Evolutionary conservation across 1,140 invertebrate species (phyloP).

Genomic region (Bombus fervidus): DNA sequence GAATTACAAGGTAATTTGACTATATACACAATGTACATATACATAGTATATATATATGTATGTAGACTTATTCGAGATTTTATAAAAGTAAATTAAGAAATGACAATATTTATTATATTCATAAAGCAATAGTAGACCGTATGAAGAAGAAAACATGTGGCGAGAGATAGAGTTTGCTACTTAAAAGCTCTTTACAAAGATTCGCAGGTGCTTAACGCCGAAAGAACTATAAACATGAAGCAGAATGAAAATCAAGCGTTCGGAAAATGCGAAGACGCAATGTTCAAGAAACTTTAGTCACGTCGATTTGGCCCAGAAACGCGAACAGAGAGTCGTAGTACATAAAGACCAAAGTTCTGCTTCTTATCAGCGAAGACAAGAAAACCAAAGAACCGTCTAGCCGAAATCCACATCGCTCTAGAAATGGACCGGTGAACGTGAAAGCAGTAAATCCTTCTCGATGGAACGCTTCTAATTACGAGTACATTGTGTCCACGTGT

Average conservation of each 20-base stretch:
- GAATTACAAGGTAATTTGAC: too few relatives aligned
- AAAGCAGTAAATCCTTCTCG: background rate
- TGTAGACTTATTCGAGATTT: too few relatives aligned
- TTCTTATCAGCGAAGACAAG: background rate
- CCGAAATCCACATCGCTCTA: background rate
- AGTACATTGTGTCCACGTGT: background rate
- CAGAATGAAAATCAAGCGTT: background rate
- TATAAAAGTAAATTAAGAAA: too few relatives aligned
- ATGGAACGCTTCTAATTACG: background rate
- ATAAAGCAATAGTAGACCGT: too few relatives aligned
- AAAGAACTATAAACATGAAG: background rate
- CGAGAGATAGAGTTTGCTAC: background rate
- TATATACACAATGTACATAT: too few relatives aligned
- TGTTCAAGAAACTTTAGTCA: background rate
- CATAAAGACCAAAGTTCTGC: constrained; percentile 41
- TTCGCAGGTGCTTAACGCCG: background rate
- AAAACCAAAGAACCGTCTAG: background rate
- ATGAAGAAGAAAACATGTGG: too few relatives aligned
- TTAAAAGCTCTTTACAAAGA: background rate
- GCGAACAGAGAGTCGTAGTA: constrained; percentile 3
- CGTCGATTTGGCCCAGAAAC: constrained; percentile 15
- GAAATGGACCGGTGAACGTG: background rate
- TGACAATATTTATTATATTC: too few relatives aligned
- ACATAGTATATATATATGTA: too few relatives aligned
- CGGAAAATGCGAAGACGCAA: background rate